A percentile compares a stretch with the other conserved stretches of the same genome.
Conservation (phyloP, 1,140 invertebrate genomes). For the Brachionus plicatilis region DNA sequence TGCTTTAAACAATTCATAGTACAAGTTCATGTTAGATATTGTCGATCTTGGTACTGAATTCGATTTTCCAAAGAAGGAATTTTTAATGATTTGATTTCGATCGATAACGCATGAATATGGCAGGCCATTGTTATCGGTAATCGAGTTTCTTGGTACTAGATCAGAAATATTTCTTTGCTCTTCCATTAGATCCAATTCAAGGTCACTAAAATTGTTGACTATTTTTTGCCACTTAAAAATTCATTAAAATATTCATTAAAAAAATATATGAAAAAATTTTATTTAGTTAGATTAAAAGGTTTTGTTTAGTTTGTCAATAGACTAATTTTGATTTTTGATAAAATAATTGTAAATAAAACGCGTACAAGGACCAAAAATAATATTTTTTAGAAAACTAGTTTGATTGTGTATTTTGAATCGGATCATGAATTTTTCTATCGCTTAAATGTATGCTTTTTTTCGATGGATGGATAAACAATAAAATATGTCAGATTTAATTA, state of each 20-base stretch:
- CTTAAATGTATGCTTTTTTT: neutral
- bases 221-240: conserved; percentile 29
- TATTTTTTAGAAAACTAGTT: neutral
- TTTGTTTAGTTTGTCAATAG: conserved; percentile 5
- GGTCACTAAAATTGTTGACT: neutral
- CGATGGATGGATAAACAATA: neutral
- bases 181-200: conserved; percentile 19
- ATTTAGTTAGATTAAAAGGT: neutral
- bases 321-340: conserved; percentile 9
- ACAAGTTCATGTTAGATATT: neutral
- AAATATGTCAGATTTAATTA: conserved; percentile 30
- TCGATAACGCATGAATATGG: conserved; percentile 36
- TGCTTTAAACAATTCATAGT: conserved; percentile 1
- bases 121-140: neutral
- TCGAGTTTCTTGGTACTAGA: neutral
- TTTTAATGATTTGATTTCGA: conserved; percentile 28
- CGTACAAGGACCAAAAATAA: neutral
- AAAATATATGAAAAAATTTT: neutral
- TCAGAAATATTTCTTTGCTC: neutral
- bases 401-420: neutral
- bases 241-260: neutral
- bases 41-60: neutral
- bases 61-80: neutral
- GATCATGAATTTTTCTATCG: neutral
- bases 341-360: neutral